A percentile compares a stretch with the other conserved stretches of the same genome.
phyloP scores from a whole-genome alignment of 2,888 invertebrate genomes.

The Peribatodes rhomboidaria region DNA sequence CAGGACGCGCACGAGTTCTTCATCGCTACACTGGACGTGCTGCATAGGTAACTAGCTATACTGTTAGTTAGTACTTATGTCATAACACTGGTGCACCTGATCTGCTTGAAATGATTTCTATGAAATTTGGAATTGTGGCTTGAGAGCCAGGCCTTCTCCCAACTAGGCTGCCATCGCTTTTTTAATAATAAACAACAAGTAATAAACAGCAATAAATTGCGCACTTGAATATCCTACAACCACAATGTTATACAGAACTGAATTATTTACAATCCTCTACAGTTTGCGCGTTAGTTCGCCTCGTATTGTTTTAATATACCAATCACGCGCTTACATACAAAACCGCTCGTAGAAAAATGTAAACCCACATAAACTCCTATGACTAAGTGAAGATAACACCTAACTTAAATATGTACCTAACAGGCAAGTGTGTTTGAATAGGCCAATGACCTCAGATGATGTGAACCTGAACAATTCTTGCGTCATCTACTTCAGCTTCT shows the following conservation, averaged over 20 bases:
- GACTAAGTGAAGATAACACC: conserved; percentile 19
- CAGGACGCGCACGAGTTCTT: conserved; percentile 99
- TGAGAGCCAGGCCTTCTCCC: no score
- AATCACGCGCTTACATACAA: background rate
- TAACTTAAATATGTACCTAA: conserved; percentile 10
- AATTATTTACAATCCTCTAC: no score
- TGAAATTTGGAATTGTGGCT: no score
- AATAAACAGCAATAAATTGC: no score
- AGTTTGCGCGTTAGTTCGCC: no score
- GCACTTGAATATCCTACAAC: no score
- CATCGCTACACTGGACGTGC: conserved; percentile 96
- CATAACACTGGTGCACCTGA: no score
- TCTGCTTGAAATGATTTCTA: no score
- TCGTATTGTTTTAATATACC: background rate
- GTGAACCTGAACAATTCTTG: conserved; percentile 7
- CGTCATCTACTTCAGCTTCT: conserved; percentile 3
- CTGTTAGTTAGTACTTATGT: no score
- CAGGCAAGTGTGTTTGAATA: conserved; percentile 1
- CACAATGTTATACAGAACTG: no score
- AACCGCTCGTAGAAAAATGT: background rate
- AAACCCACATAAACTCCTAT: background rate
- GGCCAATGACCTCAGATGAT: conserved; percentile 15
- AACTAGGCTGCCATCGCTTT: no score
- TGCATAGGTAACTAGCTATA: conserved; percentile 89
- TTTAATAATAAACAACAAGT: no score